Conservation (phyloP, 1,140 invertebrate genomes). For the Brachionus manjavacas region DNA sequence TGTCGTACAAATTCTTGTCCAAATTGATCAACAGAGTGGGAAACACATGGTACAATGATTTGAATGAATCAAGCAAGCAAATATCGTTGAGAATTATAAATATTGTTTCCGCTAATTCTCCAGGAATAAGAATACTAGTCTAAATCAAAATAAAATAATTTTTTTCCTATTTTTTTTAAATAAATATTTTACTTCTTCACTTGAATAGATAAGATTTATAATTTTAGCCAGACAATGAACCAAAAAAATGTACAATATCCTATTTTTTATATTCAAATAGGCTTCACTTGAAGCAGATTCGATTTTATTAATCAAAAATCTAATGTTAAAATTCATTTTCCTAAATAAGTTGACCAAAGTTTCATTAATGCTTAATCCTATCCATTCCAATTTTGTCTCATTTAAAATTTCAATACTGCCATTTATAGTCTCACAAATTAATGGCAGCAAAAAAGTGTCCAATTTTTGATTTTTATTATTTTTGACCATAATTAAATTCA, state of each 20-base stretch:
- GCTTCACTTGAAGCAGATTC: background rate
- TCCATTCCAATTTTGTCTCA: conserved; percentile 17
- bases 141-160: background rate
- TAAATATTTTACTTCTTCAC: background rate
- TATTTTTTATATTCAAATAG: background rate
- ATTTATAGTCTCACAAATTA: background rate
- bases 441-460: background rate
- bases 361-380: background rate
- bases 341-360: background rate
- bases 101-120: background rate
- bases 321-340: conserved; percentile 17
- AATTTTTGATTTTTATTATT: conserved; percentile 28
- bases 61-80: conserved; percentile 8
- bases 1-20: conserved; percentile 30
- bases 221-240: background rate
- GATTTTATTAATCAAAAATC: background rate
- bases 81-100: conserved; percentile 28
- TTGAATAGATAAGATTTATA: conserved; percentile 20
- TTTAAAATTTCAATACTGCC: background rate
- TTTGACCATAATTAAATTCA: background rate
- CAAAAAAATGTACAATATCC: background rate
- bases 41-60: background rate
- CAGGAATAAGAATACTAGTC: background rate
- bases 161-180: background rate
- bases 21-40: conserved; percentile 23